Conservation (phyloP, 2,888 invertebrate species). For the Capitulum mitella region DNA sequence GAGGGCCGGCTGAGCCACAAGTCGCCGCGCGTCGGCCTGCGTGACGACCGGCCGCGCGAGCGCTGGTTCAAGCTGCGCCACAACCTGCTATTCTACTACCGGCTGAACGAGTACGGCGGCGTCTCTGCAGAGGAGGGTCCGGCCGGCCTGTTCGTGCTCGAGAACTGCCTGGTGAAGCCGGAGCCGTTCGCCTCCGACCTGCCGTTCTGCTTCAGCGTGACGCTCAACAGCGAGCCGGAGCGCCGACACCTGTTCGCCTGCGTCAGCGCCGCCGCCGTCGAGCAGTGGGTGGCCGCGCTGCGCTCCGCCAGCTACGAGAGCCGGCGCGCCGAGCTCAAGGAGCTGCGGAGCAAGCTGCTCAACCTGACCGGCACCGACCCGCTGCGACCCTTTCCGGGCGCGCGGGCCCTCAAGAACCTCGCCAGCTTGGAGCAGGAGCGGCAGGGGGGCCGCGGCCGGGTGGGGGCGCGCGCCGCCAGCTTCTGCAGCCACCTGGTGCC, state of each 20-base stretch:
- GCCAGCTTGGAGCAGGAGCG: background rate
- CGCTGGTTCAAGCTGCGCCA: conserved; percentile 66
- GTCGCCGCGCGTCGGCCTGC: conserved; percentile 52
- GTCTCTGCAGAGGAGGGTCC: conserved; percentile 44
- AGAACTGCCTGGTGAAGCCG: conserved; percentile 61
- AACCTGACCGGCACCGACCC: conserved; percentile 10
- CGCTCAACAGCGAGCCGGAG: conserved; percentile 58
- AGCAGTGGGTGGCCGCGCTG: conserved; percentile 61
- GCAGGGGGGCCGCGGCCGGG: background rate
- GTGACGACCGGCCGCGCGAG: conserved; percentile 58
- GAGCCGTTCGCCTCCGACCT: conserved; percentile 55
- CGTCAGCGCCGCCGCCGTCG: conserved; percentile 60
- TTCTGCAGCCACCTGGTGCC: background rate
- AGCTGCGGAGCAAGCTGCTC: conserved; percentile 2
- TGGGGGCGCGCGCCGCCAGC: background rate
- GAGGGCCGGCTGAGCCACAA: conserved; percentile 67
- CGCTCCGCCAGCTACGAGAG: background rate
- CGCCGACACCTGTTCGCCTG: conserved; percentile 63
- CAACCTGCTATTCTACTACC: conserved; percentile 69
- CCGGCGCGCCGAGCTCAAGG: background rate
- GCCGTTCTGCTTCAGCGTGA: conserved; percentile 67
- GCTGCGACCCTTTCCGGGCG: conserved; percentile 6
- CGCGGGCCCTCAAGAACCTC: conserved; percentile 22
- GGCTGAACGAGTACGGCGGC: conserved; percentile 59
- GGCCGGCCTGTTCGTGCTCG: conserved; percentile 63